Conservation (phyloP, 92 coral and sea anemone species). For the Zoanthus solanderi region DNA sequence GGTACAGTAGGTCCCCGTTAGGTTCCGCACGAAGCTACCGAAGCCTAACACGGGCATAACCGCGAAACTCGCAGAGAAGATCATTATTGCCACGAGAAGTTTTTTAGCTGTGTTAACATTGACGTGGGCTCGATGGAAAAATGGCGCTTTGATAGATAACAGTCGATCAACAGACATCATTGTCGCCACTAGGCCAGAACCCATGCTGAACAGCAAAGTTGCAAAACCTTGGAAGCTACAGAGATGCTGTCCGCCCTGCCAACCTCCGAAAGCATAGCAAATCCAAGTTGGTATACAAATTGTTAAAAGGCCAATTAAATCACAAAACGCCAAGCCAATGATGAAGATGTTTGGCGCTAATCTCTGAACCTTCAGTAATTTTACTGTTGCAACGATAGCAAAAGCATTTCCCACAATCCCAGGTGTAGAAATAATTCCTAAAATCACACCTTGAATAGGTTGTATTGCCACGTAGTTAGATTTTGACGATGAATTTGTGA, state of each 20-base stretch:
- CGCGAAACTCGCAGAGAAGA: constrained; percentile 62
- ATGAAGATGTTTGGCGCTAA: constrained; percentile 83
- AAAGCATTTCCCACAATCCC: constrained; percentile 80
- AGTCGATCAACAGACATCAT: constrained; percentile 81
- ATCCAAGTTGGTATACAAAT: constrained; percentile 82
- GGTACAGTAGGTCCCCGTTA: constrained; percentile 79
- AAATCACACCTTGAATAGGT: constrained; percentile 49
- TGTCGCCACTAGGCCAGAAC: constrained; percentile 80
- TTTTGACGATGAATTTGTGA: constrained; percentile 29
- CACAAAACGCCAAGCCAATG: constrained; percentile 75
- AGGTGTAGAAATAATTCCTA: constrained; percentile 48
- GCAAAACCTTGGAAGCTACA: constrained; percentile 86
- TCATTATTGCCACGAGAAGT: constrained; percentile 47
- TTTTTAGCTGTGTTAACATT: constrained; percentile 58
- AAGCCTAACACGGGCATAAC: constrained; percentile 73
- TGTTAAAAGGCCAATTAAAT: constrained; percentile 67
- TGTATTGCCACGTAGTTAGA: constrained; percentile 23
- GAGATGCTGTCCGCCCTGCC: constrained; percentile 75
- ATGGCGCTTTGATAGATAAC: constrained; percentile 75
- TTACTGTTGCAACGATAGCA: constrained; percentile 73
- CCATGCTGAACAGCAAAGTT: constrained; percentile 70
- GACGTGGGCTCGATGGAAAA: constrained; percentile 64
- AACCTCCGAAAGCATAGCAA: constrained; percentile 69
- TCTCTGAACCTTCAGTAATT: constrained; percentile 67
- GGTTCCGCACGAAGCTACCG: constrained; percentile 76